phyloP scores from a whole-genome alignment of 2,888 invertebrate genomes.

The Rhamphomyia laevipes region DNA sequence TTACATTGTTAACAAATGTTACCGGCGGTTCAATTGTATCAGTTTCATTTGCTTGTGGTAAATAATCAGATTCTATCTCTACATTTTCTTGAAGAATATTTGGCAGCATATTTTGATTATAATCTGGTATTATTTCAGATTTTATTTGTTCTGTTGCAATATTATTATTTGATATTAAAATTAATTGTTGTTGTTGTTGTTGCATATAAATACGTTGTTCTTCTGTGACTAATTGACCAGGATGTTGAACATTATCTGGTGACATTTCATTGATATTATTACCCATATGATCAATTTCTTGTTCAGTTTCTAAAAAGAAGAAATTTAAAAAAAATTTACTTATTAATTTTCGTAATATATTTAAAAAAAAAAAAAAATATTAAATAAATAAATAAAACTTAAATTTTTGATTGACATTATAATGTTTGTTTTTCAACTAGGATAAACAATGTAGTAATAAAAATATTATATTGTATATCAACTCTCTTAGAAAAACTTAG shows the following conservation, averaged over 20 bases:
- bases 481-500: too few species aligned
- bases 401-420: too few species aligned
- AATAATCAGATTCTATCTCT: not conserved
- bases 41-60: too few species aligned
- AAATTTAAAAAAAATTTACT: not conserved
- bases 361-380: too few species aligned
- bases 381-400: too few species aligned
- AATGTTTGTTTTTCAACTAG: too few species aligned
- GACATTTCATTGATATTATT: too few species aligned
- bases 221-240: not conserved
- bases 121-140: constrained; percentile 4
- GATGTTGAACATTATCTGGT: too few species aligned
- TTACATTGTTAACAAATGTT: too few species aligned
- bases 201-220: constrained; percentile 7
- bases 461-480: too few species aligned
- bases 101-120: constrained; percentile 20
- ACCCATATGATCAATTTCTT: not conserved
- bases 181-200: constrained; percentile 6
- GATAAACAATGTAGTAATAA: too few species aligned
- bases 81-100: constrained; percentile 6
- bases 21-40: too few species aligned
- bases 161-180: constrained; percentile 3
- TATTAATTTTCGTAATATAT: not conserved
- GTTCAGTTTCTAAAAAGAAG: not conserved
- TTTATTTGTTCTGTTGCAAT: not conserved